Percentiles rank a stretch among this genome's conserved stretches.
These are phyloP conservation scores for Aix galericulata DNA, from an alignment of 2,113 vertebrate species.

Conservation along the genomic window DNA sequence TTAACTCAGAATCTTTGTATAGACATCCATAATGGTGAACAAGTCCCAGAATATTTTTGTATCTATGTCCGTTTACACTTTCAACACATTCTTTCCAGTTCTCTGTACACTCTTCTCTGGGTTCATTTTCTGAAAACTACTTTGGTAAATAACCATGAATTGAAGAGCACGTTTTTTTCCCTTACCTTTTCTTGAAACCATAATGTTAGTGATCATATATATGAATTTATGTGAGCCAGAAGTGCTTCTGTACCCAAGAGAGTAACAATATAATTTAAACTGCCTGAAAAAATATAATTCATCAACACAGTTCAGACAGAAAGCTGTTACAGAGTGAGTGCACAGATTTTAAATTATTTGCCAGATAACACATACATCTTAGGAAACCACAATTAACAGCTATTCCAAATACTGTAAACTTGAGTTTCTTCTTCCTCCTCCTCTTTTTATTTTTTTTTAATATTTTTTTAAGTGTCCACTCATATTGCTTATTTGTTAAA, in stretches of 20 bases:
- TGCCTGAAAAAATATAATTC: neutral
- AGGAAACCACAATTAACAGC: neutral
- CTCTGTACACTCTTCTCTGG: neutral
- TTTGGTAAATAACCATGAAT: neutral
- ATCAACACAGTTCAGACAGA: neutral
- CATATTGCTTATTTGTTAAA: neutral
- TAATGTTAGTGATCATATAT: neutral
- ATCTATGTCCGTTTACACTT: neutral
- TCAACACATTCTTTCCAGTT: neutral
- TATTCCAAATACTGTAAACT: neutral
- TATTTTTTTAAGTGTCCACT: too few relatives aligned
- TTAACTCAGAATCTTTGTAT: neutral
- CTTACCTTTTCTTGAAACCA: neutral
- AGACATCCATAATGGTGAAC: fast-evolving
- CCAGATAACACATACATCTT: neutral
- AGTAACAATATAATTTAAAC: neutral
- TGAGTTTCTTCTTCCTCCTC: fast-evolving
- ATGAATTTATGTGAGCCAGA: neutral
- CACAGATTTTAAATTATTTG: neutral
- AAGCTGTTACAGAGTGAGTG: neutral
- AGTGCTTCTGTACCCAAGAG: neutral
- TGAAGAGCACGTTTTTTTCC: neutral
- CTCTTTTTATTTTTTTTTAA: too few relatives aligned
- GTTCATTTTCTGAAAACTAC: neutral
- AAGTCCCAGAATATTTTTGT: neutral